Evolutionary conservation across 2,888 invertebrate species (phyloP), one percentile per base, ranked within the genome.

Genomic region (Clepsis dumicolana): DNA sequence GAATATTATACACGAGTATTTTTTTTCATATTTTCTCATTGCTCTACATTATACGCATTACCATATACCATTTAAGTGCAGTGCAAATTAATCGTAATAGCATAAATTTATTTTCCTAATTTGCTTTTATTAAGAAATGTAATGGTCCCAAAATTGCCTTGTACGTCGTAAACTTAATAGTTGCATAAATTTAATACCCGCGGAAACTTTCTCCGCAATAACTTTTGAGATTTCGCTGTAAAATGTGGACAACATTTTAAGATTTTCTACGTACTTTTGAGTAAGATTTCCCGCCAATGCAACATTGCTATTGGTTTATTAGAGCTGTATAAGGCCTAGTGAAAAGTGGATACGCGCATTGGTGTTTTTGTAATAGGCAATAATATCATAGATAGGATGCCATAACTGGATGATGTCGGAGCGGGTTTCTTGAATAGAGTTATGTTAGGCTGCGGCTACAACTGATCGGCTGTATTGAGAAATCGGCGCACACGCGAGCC

Each of bases 311-410:
- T 85, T 81, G 80, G 80, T 82, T 81, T 79, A 77, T 68, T 76
- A 75, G 67, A 75, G 74, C 88, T 86, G 71, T 87, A 90, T 83
- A 92, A 82, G 91, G 92, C 71, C 71, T 76, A 85, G 89, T 85
- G 90, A 89, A 92, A 92, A 87, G 87, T 80, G 72, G 83, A 79
- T 80, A 71, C 72, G 75, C 77, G 79, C 82, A 74, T 74, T 74
- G 77, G 80, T 89, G 90, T 91, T 90, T 90, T 85, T 82, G 74
- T 76, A 68, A 68, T 68, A 59, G 64, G 63, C 81, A 85, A 89
- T 85, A 89, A 88, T 89, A 88, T 88, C 84, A 86, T 86, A 89
- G 83, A 86, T 82, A 78, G 57, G 80, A 79, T 73, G 78, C 86
- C 86, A 84, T 88, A 89, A 87, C 85, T 84, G 86, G 89, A 82